phyloP scores from a whole-genome alignment of 2,888 invertebrate species.

The Thumatha senex region DNA sequence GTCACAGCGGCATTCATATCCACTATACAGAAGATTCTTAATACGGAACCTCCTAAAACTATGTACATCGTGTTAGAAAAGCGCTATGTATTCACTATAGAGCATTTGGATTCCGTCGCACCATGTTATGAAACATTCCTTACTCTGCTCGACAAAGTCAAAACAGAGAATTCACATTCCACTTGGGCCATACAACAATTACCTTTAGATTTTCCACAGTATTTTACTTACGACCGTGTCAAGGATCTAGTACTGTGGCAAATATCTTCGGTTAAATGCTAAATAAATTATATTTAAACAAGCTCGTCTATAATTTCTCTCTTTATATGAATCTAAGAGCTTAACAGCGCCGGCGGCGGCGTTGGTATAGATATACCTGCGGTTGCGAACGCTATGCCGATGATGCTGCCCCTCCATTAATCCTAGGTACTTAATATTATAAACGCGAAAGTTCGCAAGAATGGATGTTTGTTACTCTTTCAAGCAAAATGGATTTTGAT shows the following conservation, averaged over 20 bases:
- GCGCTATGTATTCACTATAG: constrained; percentile 92
- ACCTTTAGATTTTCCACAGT: constrained; percentile 89
- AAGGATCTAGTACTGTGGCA: constrained; percentile 90
- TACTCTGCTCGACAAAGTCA: constrained; percentile 80
- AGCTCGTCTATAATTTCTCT: not conserved
- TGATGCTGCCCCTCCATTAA: too few relatives aligned
- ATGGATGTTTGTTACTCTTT: too few relatives aligned
- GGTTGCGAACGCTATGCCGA: too few relatives aligned
- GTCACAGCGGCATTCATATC: constrained; percentile 91
- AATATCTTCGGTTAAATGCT: constrained; percentile 72
- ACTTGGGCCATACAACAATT: constrained; percentile 85
- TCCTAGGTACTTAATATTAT: too few relatives aligned
- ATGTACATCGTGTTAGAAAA: constrained; percentile 92
- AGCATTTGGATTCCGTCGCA: constrained; percentile 91
- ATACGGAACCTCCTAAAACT: constrained; percentile 82
- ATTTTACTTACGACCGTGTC: constrained; percentile 91
- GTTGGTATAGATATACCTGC: too few relatives aligned
- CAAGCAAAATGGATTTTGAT: too few relatives aligned
- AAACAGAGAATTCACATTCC: constrained; percentile 63
- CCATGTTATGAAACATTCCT: constrained; percentile 95
- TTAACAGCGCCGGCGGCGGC: too few relatives aligned
- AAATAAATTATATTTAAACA: constrained; percentile 29
- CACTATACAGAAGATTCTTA: constrained; percentile 87
- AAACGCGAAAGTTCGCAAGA: too few relatives aligned
- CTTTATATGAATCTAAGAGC: too few relatives aligned